Conservation (phyloP, 2,888 invertebrate genomes). For the Nomada ferruginata region DNA sequence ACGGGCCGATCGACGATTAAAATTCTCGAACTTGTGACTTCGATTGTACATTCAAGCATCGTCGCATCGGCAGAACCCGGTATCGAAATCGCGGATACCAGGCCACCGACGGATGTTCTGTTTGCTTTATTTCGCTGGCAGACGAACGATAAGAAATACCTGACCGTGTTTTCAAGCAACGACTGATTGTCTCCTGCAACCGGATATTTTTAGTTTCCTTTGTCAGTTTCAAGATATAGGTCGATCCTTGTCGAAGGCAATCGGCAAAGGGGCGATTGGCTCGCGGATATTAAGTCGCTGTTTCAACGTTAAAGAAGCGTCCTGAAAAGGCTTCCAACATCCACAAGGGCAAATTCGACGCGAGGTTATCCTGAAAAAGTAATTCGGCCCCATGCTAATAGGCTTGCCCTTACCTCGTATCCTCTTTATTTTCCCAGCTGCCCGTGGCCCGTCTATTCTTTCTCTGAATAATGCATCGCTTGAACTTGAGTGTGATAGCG, state of each 20-base stretch:
- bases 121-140: constrained; percentile 30
- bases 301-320: constrained; percentile 29
- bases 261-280: constrained; percentile 32
- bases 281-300: constrained; percentile 43
- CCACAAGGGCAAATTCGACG: constrained; percentile 71
- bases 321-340: constrained; percentile 54
- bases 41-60: constrained; percentile 45
- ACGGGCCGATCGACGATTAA: constrained; percentile 44
- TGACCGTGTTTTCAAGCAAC: constrained; percentile 42
- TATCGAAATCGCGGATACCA: constrained; percentile 18
- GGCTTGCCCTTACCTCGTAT: constrained; percentile 66
- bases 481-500: constrained; percentile 75
- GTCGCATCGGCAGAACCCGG: constrained; percentile 14
- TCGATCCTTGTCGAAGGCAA: constrained; percentile 51
- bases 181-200: constrained; percentile 38
- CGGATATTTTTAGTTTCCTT: constrained; percentile 52
- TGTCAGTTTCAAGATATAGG: constrained; percentile 35
- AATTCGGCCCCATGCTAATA: constrained; percentile 81
- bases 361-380: constrained; percentile 79
- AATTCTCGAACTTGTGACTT: constrained; percentile 44
- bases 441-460: constrained; percentile 49
- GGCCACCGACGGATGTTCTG: constrained; percentile 6
- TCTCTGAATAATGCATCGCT: constrained; percentile 77
- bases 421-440: constrained; percentile 44
- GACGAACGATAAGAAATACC: constrained; percentile 32